phyloP scores from a whole-genome alignment of 2,113 vertebrate genomes.

The Neogale vison region DNA sequence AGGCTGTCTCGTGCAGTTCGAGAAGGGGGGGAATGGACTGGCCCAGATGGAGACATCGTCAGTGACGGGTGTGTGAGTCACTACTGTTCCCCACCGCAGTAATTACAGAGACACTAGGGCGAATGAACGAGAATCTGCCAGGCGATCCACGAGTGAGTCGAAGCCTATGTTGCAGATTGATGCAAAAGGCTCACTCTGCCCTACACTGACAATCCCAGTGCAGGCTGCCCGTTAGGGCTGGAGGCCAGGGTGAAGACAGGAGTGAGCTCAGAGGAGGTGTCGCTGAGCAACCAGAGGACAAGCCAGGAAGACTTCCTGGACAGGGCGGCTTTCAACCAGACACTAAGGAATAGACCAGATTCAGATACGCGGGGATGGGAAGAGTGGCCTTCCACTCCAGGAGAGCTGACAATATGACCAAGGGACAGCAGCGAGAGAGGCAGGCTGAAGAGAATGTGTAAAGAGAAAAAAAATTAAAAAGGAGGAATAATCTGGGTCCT shows the following conservation, averaged over 20 bases:
- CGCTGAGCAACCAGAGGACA: neutral
- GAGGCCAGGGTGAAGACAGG: neutral
- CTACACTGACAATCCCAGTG: accelerated
- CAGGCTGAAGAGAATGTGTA: neutral
- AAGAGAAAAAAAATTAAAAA: neutral
- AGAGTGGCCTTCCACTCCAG: neutral
- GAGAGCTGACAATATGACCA: neutral
- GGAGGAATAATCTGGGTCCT: neutral
- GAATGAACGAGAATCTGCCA: neutral
- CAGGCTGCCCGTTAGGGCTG: neutral
- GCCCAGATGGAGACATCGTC: accelerated
- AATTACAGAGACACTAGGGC: neutral
- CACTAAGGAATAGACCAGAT: neutral
- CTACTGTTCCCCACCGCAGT: no score
- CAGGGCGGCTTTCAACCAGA: neutral
- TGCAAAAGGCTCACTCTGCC: accelerated
- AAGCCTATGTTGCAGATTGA: neutral
- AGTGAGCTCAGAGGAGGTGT: neutral
- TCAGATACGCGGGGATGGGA: neutral
- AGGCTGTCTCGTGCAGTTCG: neutral
- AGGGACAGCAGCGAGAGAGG: neutral
- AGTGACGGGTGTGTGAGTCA: neutral
- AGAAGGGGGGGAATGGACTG: neutral
- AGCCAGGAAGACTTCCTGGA: neutral
- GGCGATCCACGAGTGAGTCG: accelerated